Base-by-base conservation (phyloP, 2,797 vertebrate species). In the Ispidina lecontei region DNA sequence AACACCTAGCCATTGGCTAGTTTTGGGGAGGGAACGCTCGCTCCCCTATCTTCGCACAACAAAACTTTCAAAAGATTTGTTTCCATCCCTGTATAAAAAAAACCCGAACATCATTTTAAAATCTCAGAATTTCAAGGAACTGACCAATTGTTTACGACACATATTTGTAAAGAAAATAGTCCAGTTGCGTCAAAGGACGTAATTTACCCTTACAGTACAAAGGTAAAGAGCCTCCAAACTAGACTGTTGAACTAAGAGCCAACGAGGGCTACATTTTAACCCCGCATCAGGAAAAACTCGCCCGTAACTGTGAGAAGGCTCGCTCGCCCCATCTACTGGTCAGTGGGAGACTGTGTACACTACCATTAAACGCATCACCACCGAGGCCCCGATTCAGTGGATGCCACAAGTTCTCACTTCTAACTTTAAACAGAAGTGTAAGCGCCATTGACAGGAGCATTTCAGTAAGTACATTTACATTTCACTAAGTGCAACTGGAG, bases 241-340 rank as follows among this genome's bases (percentile, higher is more conserved):
- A 33, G 44, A 25, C 28, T 60, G 58, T 46, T 93, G 91, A 91
- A 72, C 85, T 51, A 43, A 55, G 74, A 93, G 92, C 87, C 90
- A 93, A 91, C 7, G 10, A 81, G 60, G 31, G 96, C 94, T 92
- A 94, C 94, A 90, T 58, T 96, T 96, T 96, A 96, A 96, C 95
- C 54, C 62, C 12, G 87, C 49, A 21, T 29, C 1, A 3, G 65
- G 28, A 79, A 54, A 69, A 75, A 71, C 49, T 29, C 72, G 28
- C 72, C 46, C 4, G 0, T 20, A 49, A 15, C 22, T 46, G 0
- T 79, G 84, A 71, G 58, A 63, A 94, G 94, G 95, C 94, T 90
- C 71, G 73, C 92, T 94, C 77, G 83, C 96, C 72, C 96, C 97
- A 97, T 94, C 97, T 97, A 76, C 94, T 82, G 97, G 46, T 22